Base-by-base conservation (phyloP, 2,888 invertebrate species). In the Neoascia interrupta region DNA sequence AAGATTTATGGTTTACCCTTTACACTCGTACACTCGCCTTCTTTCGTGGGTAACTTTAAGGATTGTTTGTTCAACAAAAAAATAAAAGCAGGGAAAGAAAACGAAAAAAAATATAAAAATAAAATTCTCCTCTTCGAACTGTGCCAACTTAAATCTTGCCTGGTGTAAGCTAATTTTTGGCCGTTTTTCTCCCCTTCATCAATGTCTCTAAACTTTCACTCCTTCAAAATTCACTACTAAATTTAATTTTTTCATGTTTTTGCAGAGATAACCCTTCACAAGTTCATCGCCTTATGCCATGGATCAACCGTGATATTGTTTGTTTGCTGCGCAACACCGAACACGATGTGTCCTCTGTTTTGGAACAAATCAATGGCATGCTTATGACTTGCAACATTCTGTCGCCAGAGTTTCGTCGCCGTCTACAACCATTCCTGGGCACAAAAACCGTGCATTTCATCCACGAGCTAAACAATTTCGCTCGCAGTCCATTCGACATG, bases 391-490 rank as follows among this genome's bases (percentile, higher is more conserved):
- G 92, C 84, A 92, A 95, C 84, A 91, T 89, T 58, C 80, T 86
- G 23, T 87, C 87, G 18, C 84, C 86, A 5, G 92, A 93, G 84
- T 96, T 97, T 88, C 91, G 92, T 34, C 91, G 92, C 37, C 90
- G 92, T 10, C 87, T 97, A 54, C 90, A 90, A 21, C 92, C 93
- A 10, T 94, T 93, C 86, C 90, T 97, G 76, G 92, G 93, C 15
- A 89, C 90, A 0, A 91, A 93, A 82, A 95, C 96, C 0, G 92
- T 93, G 68, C 97, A 97, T 87, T 98, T 98, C 86, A 91, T 96
- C 26, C 97, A 97, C 86, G 97, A 98, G 86, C 91, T 98, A 74
- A 92, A 93, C 83, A 93, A 93, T 86, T 98, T 94, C 89, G 96
- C 97, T 26, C 91, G 94, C 21, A 96, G 96, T 8, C 95, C 96